Conservation (phyloP, 2,888 invertebrate species). For the Melipona beecheii region DNA sequence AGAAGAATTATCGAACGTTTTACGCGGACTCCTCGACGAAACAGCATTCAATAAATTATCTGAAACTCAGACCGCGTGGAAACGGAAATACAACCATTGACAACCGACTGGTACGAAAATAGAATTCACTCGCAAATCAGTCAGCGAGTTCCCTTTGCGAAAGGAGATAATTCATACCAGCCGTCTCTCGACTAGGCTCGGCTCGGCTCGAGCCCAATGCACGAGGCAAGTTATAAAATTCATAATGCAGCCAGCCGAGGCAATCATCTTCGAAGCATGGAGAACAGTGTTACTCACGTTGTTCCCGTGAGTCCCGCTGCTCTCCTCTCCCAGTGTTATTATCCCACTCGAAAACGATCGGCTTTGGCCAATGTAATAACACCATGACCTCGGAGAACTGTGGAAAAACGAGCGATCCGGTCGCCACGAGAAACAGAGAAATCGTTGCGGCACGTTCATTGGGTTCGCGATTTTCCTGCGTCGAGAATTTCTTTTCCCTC, state of each 20-base stretch:
- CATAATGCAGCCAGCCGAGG: conserved; percentile 44
- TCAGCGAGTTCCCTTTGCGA: not conserved
- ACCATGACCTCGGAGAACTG: conserved; percentile 32
- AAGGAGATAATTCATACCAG: conserved; percentile 22
- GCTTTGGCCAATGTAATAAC: conserved; percentile 48
- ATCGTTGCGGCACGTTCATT: not conserved
- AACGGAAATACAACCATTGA: not conserved
- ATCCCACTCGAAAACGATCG: conserved; percentile 61
- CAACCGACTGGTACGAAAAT: not conserved
- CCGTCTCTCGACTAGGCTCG: not conserved
- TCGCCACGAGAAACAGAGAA: not conserved
- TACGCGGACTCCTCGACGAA: no score
- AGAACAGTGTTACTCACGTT: conserved; percentile 53
- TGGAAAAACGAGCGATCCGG: conserved; percentile 27
- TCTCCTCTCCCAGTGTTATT: conserved; percentile 52
- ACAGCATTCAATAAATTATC: no score
- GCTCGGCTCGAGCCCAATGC: not conserved
- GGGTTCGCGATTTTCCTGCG: no score
- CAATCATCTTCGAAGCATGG: conserved; percentile 50
- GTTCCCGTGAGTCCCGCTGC: conserved; percentile 34
- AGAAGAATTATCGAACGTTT: no score
- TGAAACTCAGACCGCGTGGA: no score
- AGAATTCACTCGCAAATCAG: not conserved
- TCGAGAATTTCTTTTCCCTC: no score
- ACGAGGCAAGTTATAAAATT: conserved; percentile 38